Base-by-base conservation (phyloP, 2,797 vertebrate species). In the Gastrophryne carolinensis region DNA sequence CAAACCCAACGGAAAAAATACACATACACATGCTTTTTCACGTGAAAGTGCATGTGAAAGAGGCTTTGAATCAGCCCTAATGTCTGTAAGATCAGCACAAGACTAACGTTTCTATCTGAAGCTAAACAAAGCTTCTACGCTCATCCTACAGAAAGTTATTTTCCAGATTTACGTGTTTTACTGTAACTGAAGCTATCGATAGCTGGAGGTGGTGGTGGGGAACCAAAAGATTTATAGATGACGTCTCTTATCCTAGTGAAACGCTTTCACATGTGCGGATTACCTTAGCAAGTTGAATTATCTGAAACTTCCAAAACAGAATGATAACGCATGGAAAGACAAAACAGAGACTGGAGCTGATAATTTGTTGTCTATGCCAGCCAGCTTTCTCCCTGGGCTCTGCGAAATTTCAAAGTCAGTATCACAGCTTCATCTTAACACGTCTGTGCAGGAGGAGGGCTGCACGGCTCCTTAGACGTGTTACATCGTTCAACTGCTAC, bases 341-440 rank as follows among this genome's bases (percentile, higher is more conserved):
- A 57, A 47, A 54, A 37, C 57, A 63, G 47, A 56, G 35, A 12
- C n/a, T n/a, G 21, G 11, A 77, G 30, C 39, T 23, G 75, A 71
- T 77, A 77, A 77, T 77, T 77, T 77, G 75, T 57, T 57, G 49
- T 70, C 49, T 47, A 58, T 39, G 58, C 26, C 27, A 47, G 67
- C 35, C 34, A 37, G 29, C 49, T 58, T 71, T 71, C 41, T 71
- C 67, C 49, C 60, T 49, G 15, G 27, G 50, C 29, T 70, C 67
- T 57, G 75, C 54, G 56, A 29, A 37, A 24, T 50, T 64, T 65
- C 50, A 37, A 19, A 50, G 39, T 47, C 41, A n/a, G 2, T 37
- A 65, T 72, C 60, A 13, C 23, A 60, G 37, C 32, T 39, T 9
- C 7, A n/a, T 76, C 50, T 58, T 57, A 50, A 63, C 75, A 72